Conservation (phyloP, 2,888 invertebrate species). For the Drosophila koepferae region DNA sequence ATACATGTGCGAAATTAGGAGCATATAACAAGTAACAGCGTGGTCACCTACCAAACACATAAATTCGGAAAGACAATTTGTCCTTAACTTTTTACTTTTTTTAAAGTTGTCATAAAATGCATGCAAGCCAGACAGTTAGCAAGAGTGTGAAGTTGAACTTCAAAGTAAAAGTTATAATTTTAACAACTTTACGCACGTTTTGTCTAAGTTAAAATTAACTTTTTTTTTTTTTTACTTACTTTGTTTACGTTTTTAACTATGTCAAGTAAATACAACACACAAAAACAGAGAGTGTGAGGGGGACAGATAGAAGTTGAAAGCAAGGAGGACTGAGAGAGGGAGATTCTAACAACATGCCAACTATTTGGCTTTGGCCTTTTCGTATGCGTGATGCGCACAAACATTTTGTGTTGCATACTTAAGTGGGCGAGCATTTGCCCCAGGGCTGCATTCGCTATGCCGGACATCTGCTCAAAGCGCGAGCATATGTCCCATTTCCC, state of each 20-base stretch:
- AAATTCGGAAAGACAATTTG: conserved; percentile 33
- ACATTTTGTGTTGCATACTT: conserved; percentile 73
- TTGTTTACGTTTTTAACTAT: too few species aligned
- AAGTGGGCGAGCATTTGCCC: conserved; percentile 56
- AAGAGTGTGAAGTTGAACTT: conserved; percentile 36
- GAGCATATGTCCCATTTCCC: conserved; percentile 27
- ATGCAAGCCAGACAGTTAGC: conserved; percentile 23
- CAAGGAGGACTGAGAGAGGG: background rate
- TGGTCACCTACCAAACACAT: conserved; percentile 16
- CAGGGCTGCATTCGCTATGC: conserved; percentile 28
- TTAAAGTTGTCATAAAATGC: conserved; percentile 60
- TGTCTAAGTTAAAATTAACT: too few species aligned
- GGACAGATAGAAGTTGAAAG: background rate
- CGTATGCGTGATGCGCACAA: conserved; percentile 64
- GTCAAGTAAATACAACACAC: conserved; percentile 66
- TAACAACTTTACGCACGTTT: conserved; percentile 81
- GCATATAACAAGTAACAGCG: conserved; percentile 30
- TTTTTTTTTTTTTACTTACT: too few species aligned
- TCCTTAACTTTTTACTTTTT: too few species aligned
- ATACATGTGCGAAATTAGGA: conserved; percentile 26
- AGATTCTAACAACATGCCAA: conserved; percentile 31
- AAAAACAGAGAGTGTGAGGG: background rate
- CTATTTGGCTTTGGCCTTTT: conserved; percentile 47
- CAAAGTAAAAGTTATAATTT: conserved; percentile 74
- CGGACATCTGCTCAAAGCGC: conserved; percentile 19